Evolutionary conservation across 1,140 invertebrate species (phyloP), one percentile per base, ranked within the genome.

Genomic region (Anastatus disparis): DNA sequence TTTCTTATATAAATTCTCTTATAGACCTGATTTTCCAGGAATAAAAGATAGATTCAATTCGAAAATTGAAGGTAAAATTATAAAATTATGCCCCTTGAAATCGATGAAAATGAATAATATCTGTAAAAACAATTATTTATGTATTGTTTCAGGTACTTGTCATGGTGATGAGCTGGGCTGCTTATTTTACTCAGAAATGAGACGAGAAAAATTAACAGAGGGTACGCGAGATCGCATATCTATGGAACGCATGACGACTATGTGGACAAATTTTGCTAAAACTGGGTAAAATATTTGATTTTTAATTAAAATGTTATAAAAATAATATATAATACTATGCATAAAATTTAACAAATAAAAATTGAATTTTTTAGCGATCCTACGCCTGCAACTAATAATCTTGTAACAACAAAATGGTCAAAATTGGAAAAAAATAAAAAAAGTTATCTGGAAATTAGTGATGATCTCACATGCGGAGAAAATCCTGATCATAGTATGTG

Each of bases 241-340:
- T 2, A 78, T 71, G 70, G 42, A 79, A 56, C 74, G 75, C 27
- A 74, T 86, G 63, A 77, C 78, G 2, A 76, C 74, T 66, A 77
- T 86, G 69, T 86, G 85, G 85, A 85, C 84, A 3, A 79, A 85
- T 70, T 87, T 87, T 78, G 83, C 84, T 9, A 85, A 83, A 77
- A 74, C 73, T 44, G 81, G 81, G 80, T 80, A 73, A 35, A 27
- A 38, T 59, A 26, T 48, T 31, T 24, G 12, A n/a, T n/a, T 20
- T 15, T 46, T 52, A 56, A 27, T n/a, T 44, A 3, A 53, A 31
- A 13, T 22, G 24, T 24, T 55, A 15, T 46, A 56, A 29, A n/a
- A 20, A 50, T 22, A 38, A 35, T 13, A 65, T 38, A 26, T 26
- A 10, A 26, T 31, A 29, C 29, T 44, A 20, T 42, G 17, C 12